Conservation (phyloP, 2,888 invertebrate genomes). For the Charanyca ferruginea region DNA sequence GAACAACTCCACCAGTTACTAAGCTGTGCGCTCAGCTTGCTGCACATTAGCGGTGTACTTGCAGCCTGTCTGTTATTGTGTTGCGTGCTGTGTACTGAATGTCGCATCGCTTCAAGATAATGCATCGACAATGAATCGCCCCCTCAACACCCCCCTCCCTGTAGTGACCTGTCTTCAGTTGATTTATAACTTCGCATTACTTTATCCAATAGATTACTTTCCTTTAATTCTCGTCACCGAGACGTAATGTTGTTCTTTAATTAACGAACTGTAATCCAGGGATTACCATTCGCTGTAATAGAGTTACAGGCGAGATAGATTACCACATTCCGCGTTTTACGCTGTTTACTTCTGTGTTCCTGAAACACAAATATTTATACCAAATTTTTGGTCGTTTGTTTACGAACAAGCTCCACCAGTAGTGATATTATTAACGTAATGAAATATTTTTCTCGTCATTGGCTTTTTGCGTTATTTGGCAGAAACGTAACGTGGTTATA, state of each 20-base stretch:
- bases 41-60: no score
- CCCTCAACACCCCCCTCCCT: no score
- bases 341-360: neutral
- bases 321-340: neutral
- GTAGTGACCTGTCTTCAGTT: constrained; percentile 5
- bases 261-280: constrained; percentile 30
- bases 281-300: constrained; percentile 1
- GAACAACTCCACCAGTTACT: no score
- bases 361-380: neutral
- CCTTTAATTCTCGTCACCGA: constrained; percentile 19
- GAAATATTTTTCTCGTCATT: neutral
- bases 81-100: no score
- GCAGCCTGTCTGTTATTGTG: no score
- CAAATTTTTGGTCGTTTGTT: neutral
- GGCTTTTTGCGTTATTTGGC: no score
- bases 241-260: constrained; percentile 35
- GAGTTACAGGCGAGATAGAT: neutral
- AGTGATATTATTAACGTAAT: neutral
- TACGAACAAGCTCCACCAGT: neutral
- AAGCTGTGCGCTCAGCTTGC: no score
- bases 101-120: no score
- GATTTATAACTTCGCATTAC: constrained; percentile 7
- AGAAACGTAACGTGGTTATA: neutral
- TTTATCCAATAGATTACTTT: constrained; percentile 35
- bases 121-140: neutral